Base-by-base conservation (phyloP, 2,797 vertebrate species). In the Esox lucius region DNA sequence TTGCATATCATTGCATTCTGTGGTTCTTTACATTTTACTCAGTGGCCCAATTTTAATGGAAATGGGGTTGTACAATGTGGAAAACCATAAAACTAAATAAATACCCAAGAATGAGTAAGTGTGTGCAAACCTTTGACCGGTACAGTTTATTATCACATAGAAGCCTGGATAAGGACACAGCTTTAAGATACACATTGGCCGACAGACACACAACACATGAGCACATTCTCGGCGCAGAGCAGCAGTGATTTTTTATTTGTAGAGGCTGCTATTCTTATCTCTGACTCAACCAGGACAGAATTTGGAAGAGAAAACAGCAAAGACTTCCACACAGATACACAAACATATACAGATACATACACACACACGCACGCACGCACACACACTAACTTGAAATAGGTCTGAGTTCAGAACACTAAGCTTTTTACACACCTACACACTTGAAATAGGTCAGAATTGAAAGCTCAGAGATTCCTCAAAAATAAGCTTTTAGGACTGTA, bases 251-350 rank as follows among this genome's bases (percentile, higher is more conserved):
- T 53, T 67, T 75, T 77, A 42, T 62, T 6, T 33, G 22, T 53
- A 49, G n/a, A 19, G 75, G 73, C 19, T 64, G 77, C 66, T 77
- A 88, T 91, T 92, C 89, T 89, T 77, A 88, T 76, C 85, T 85
- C 80, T 91, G 89, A 92, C 86, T 86, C 81, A 77, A 88, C 80
- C 53, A n/a, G 66, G 49, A 26, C 84, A 89, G 85, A 88, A 90
- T 90, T 79, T 87, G 28, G 78, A 68, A 74, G 76, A 83, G 78
- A 90, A 88, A 89, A 87, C 80, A 86, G 69, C 56, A 31, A 17
- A 17, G 16, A 70, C 67, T 15, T 22, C 26, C 33, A 11, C 71
- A 53, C 71, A 31, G 35, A 7, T 31, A 67, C 59, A 67, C 61
- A 71, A 11, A 46, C 64, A n/a, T 33, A 49, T 35, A 78, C 15